Evolutionary conservation across 2,797 vertebrate species (phyloP).

Genomic region (Momotus momota): DNA sequence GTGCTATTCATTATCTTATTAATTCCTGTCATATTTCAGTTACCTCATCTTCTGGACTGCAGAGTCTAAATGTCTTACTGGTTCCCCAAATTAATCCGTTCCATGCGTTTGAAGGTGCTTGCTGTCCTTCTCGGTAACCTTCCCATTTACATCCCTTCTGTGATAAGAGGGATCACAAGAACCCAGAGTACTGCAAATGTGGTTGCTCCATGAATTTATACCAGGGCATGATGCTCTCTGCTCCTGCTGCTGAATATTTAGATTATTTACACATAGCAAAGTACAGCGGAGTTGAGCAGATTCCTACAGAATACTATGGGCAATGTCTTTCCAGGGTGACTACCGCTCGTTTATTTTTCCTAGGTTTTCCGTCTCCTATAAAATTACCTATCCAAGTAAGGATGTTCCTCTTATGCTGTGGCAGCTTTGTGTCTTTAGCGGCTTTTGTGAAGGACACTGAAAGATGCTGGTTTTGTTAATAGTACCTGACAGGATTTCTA

Average conservation of each 20-base stretch:
- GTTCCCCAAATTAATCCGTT: background rate
- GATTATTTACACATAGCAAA: background rate
- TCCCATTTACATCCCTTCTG: background rate
- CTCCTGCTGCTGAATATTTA: background rate
- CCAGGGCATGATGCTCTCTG: background rate
- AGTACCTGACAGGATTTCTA: background rate
- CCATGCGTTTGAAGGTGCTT: background rate
- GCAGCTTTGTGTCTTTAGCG: background rate
- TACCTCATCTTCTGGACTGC: background rate
- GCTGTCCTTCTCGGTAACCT: background rate
- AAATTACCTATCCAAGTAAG: background rate
- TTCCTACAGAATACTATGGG: background rate
- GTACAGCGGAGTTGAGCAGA: background rate
- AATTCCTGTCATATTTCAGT: background rate
- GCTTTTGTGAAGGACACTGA: background rate
- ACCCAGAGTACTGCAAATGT: background rate
- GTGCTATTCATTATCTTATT: background rate
- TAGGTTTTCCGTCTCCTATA: background rate
- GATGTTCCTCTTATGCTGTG: background rate
- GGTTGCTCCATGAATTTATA: background rate
- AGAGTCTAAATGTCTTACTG: background rate
- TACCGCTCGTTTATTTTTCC: background rate
- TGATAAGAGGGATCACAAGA: background rate
- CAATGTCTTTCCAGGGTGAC: background rate
- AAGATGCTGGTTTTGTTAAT: background rate